These are phyloP conservation scores for Rhagologus leucostigma DNA, from an alignment of 2,113 vertebrate genomes.

Conservation along the genomic window DNA sequence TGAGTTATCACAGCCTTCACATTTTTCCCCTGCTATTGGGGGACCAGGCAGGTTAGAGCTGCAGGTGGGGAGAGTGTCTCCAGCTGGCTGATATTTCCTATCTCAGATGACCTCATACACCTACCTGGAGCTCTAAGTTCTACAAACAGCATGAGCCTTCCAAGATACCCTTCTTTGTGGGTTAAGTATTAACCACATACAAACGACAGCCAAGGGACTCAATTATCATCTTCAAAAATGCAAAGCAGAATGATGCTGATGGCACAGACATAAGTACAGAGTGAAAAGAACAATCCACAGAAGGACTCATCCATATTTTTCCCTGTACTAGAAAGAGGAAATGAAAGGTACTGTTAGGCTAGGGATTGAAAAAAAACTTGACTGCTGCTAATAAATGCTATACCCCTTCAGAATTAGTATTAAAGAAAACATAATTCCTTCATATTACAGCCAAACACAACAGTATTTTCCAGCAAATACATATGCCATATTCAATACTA, in stretches of 20 bases:
- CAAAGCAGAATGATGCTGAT: not conserved
- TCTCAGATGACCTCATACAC: not conserved
- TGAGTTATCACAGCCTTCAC: not conserved
- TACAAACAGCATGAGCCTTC: not conserved
- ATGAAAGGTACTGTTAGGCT: not conserved
- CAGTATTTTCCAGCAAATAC: not conserved
- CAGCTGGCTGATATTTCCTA: not conserved
- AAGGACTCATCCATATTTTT: not conserved
- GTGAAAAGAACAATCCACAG: not conserved
- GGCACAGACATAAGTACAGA: not conserved
- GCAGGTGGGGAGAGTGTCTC: not conserved
- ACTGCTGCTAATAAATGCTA: not conserved
- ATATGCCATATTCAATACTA: not conserved
- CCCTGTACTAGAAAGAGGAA: not conserved
- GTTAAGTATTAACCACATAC: not conserved
- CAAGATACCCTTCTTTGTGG: not conserved
- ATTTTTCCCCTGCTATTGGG: not conserved
- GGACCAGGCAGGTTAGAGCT: not conserved
- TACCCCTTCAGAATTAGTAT: not conserved
- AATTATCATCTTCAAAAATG: not conserved
- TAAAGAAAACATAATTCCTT: not conserved
- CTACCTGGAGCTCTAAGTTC: not conserved
- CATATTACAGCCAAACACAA: not conserved
- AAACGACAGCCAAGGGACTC: not conserved
- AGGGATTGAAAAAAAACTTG: not conserved